Evolutionary conservation across 2,113 vertebrate species (phyloP).

Genomic region (Crypturellus undulatus): DNA sequence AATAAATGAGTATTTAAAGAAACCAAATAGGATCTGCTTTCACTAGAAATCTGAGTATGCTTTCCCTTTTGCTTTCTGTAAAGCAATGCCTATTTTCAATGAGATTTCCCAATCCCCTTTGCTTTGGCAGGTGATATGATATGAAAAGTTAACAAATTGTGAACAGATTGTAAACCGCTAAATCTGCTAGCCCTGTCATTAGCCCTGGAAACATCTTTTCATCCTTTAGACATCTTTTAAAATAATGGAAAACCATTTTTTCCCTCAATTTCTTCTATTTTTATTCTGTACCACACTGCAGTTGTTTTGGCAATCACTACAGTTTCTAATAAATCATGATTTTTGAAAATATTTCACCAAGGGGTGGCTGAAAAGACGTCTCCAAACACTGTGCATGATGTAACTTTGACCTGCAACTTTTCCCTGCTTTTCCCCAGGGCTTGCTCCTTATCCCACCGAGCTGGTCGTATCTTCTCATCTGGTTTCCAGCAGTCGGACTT

Average conservation of each 20-base stretch:
- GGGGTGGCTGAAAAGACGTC: fast-evolving
- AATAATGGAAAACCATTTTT: not conserved
- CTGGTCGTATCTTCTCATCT: slow-evolving; percentile 66
- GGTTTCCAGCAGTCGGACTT: slow-evolving; percentile 74
- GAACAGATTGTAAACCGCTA: not conserved
- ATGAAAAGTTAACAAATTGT: not conserved
- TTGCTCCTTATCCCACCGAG: not conserved
- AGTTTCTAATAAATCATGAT: not conserved
- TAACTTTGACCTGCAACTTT: not conserved
- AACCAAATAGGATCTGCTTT: slow-evolving; percentile 9
- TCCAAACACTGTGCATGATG: not conserved
- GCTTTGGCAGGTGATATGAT: not conserved
- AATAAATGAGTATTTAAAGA: slow-evolving; percentile 40
- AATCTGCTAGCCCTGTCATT: not conserved
- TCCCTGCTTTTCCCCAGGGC: not conserved
- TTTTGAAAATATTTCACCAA: not conserved
- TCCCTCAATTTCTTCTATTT: not conserved
- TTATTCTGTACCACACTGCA: not conserved
- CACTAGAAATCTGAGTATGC: slow-evolving; percentile 10
- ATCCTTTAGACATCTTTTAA: not conserved
- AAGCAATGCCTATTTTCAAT: not conserved
- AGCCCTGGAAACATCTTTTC: not conserved
- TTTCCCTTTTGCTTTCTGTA: not conserved
- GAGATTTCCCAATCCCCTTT: not conserved
- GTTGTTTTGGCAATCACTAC: not conserved